These are phyloP conservation scores for Zosterops pallidus DNA, from an alignment of 2,113 vertebrate genomes.

Conservation along the genomic window DNA sequence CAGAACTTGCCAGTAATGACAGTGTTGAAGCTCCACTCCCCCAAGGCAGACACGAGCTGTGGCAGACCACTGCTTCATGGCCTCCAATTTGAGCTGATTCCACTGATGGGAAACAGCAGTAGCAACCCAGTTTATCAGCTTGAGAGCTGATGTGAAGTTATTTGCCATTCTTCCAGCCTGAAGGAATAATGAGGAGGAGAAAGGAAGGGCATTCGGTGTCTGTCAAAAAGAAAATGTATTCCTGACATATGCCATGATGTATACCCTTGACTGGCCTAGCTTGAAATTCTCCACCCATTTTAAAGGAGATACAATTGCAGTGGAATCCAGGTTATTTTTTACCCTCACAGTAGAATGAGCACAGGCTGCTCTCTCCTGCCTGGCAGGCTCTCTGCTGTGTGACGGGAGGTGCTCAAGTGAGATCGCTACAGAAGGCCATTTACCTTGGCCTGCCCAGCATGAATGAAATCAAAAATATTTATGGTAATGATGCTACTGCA, in stretches of 20 bases:
- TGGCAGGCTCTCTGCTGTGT: background rate
- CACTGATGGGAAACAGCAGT: conserved; percentile 76
- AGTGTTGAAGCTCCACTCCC: conserved; percentile 70
- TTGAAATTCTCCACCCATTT: background rate
- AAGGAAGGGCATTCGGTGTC: background rate
- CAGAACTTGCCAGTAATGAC: conserved; percentile 60
- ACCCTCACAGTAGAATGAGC: background rate
- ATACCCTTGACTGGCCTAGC: conserved; percentile 6
- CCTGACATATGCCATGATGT: background rate
- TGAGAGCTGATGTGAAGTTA: conserved; percentile 80
- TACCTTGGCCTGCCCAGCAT: background rate
- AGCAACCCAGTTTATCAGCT: conserved; percentile 77
- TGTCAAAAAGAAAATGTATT: background rate
- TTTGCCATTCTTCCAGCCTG: conserved; percentile 82
- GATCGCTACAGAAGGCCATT: conserved; percentile 3
- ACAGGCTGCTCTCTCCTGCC: conserved; percentile 19
- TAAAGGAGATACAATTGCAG: background rate
- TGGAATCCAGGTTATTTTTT: conserved; percentile 35
- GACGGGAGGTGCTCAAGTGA: conserved; percentile 12
- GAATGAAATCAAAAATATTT: background rate
- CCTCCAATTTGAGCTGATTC: conserved; percentile 73
- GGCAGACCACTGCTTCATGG: conserved; percentile 73
- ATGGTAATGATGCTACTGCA: conserved; percentile 33
- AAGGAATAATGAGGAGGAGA: conserved; percentile 24
- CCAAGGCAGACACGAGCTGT: conserved; percentile 73